Evolutionary conservation across 1,140 invertebrate species (phyloP).

Genomic region (Drosophila kepulauana): DNA sequence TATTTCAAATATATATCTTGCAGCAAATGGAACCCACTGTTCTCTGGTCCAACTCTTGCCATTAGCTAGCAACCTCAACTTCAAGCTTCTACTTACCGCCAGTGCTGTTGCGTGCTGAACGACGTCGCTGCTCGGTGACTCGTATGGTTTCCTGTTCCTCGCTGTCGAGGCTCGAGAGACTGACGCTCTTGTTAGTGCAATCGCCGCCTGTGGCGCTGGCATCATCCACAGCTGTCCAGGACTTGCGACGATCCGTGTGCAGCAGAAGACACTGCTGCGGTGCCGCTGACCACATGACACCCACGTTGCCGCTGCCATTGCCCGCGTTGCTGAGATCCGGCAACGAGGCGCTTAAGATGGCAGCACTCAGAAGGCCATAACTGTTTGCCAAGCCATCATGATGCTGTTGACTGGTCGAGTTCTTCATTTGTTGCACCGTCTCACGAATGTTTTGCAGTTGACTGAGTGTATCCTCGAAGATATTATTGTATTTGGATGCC

Average conservation of each 20-base stretch:
- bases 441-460: slow-evolving; percentile 84
- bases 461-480: slow-evolving; percentile 85
- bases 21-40: too few species aligned
- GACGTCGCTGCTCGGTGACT: slow-evolving; percentile 84
- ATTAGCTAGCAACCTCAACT: too few species aligned
- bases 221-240: slow-evolving; percentile 93
- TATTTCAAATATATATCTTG: too few species aligned
- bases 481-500: slow-evolving; percentile 85
- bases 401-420: slow-evolving; percentile 69
- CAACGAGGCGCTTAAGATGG: slow-evolving; percentile 86
- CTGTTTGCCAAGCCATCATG: slow-evolving; percentile 61
- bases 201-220: slow-evolving; percentile 77
- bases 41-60: too few species aligned
- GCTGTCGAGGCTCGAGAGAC: slow-evolving; percentile 87
- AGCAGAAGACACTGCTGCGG: slow-evolving; percentile 80
- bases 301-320: slow-evolving; percentile 20
- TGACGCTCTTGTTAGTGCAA: slow-evolving; percentile 84
- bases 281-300: slow-evolving; percentile 71
- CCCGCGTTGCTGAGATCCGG: slow-evolving; percentile 70
- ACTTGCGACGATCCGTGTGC: slow-evolving; percentile 88
- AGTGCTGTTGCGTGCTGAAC: slow-evolving; percentile 85
- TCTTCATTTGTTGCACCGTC: slow-evolving; percentile 84
- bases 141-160: slow-evolving; percentile 86
- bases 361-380: slow-evolving; percentile 64
- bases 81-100: slow-evolving; percentile 84